Percentiles rank a stretch among this genome's conserved stretches.
Conservation (phyloP, 2,888 invertebrate genomes). For the Eupithecia vulgata region DNA sequence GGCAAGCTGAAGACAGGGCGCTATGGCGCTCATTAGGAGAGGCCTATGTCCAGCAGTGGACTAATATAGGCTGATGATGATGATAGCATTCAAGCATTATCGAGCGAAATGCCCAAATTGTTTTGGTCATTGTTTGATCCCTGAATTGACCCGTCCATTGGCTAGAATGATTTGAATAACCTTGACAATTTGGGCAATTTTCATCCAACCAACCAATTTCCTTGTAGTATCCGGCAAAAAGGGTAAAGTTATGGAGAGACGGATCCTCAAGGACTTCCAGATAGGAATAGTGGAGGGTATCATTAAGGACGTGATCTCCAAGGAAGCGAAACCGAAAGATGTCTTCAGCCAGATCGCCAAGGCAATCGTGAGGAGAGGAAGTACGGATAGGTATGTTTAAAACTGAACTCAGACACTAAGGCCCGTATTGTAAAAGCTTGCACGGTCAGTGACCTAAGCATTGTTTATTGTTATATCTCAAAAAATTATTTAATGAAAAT, state of each 20-base stretch:
- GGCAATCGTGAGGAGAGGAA: slow-evolving; percentile 88
- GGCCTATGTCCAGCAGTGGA: too few relatives aligned
- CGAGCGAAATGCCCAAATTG: too few relatives aligned
- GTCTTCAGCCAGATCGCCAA: slow-evolving; percentile 93
- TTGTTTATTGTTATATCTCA: too few relatives aligned
- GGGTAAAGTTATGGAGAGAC: slow-evolving; percentile 93
- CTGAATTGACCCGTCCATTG: neutral
- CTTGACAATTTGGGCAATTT: neutral
- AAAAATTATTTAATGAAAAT: too few relatives aligned
- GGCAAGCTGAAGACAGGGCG: too few relatives aligned
- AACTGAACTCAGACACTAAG: neutral
- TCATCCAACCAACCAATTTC: slow-evolving; percentile 19
- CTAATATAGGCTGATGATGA: too few relatives aligned
- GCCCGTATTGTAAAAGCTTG: too few relatives aligned
- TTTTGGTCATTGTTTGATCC: neutral
- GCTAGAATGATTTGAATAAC: neutral
- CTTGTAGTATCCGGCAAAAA: slow-evolving; percentile 91
- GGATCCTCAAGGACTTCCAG: slow-evolving; percentile 94
- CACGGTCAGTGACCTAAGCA: too few relatives aligned
- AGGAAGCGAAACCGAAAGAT: slow-evolving; percentile 88
- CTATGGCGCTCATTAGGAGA: too few relatives aligned
- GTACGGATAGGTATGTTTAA: slow-evolving; percentile 61
- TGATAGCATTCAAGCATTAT: neutral
- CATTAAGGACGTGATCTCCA: slow-evolving; percentile 88
- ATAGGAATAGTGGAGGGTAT: slow-evolving; percentile 94